phyloP scores from a whole-genome alignment of 2,113 vertebrate genomes.

The Geothlypis trichas region DNA sequence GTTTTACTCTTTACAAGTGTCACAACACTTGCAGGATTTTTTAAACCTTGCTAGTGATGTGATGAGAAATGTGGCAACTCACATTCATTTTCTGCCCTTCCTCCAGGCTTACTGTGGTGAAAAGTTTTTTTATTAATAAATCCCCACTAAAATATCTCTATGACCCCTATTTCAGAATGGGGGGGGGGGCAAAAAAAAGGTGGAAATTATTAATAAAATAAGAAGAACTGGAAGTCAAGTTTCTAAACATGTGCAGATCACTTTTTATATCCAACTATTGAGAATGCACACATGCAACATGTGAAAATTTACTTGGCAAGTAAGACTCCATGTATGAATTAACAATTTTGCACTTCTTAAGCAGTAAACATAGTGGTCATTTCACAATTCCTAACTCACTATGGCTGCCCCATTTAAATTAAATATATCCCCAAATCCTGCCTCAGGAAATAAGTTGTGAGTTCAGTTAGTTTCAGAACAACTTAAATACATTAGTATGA shows the following conservation, averaged over 20 bases:
- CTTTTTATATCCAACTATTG: background rate
- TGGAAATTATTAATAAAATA: background rate
- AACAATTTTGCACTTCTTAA: conserved; percentile 46
- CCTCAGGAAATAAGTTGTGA: conserved; percentile 20
- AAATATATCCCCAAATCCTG: conserved; percentile 55
- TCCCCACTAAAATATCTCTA: background rate
- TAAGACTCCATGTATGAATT: background rate
- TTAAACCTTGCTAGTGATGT: background rate
- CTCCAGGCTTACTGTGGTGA: background rate
- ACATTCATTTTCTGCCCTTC: background rate
- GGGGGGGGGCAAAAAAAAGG: rapidly evolving
- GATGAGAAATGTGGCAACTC: background rate
- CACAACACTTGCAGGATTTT: background rate
- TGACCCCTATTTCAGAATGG: background rate
- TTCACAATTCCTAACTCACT: conserved; percentile 50
- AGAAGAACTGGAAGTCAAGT: background rate
- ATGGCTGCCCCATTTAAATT: conserved; percentile 14
- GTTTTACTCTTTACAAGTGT: background rate
- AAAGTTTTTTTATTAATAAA: background rate
- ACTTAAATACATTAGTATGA: conserved; percentile 46
- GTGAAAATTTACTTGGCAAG: background rate
- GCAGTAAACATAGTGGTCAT: background rate
- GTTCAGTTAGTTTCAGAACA: conserved; percentile 32
- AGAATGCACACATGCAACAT: background rate
- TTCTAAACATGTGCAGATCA: background rate